These are phyloP conservation scores for Aplodontia rufa DNA, from an alignment of 2,113 vertebrate genomes.

Conservation along the genomic window DNA sequence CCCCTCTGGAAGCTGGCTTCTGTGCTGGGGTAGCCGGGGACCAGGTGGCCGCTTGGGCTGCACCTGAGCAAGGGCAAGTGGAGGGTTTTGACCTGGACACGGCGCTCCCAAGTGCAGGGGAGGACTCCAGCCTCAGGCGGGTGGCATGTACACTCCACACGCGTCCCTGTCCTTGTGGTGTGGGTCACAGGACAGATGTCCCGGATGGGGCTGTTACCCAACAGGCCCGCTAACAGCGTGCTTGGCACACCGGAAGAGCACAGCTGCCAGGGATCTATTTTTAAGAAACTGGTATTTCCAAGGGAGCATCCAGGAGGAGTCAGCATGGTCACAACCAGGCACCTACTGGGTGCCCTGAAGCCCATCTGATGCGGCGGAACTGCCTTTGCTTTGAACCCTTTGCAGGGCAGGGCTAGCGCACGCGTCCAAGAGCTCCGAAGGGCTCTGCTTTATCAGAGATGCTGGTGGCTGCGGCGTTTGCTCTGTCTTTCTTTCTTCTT, in stretches of 20 bases:
- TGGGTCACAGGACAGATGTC: not conserved
- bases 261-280: not conserved
- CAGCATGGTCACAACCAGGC: rapidly evolving
- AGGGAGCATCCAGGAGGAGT: not conserved
- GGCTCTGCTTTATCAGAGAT: too few species aligned
- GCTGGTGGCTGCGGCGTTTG: not conserved
- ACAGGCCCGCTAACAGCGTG: rapidly evolving
- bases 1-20: not conserved
- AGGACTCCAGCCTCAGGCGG: not conserved
- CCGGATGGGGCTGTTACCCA: not conserved
- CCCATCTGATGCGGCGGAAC: rapidly evolving
- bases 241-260: not conserved
- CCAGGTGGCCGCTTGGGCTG: not conserved
- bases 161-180: too few species aligned
- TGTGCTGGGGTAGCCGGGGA: too few species aligned
- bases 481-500: too few species aligned
- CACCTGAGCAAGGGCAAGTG: not conserved
- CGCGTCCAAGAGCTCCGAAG: not conserved
- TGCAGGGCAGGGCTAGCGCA: too few species aligned
- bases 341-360: rapidly evolving
- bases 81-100: not conserved
- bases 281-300: not conserved
- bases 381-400: not conserved
- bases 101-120: not conserved
- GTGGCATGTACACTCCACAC: too few species aligned